Conservation (phyloP, 92 coral and sea anemone species). For the Meandrina meandrites region DNA sequence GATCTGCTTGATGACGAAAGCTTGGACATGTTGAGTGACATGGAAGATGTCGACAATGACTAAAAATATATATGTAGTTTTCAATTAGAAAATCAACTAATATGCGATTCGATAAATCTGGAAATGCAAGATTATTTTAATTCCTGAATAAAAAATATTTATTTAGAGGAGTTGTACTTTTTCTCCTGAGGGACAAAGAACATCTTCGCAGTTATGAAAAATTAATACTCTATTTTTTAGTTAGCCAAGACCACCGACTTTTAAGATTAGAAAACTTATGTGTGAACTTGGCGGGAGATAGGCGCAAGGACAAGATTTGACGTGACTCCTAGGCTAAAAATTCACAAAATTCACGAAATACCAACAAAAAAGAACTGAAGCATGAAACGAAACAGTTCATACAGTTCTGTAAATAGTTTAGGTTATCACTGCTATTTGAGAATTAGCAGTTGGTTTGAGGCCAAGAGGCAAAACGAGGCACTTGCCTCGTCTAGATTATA, state of each 20-base stretch:
- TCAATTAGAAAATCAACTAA: neutral
- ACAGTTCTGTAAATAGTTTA: too few species aligned
- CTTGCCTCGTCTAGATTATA: too few species aligned
- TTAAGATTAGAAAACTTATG: too few species aligned
- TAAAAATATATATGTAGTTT: neutral
- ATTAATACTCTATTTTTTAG: too few species aligned
- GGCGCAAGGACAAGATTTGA: too few species aligned
- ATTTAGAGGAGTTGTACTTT: neutral
- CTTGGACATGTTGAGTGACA: constrained; percentile 64
- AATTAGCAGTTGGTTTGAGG: too few species aligned
- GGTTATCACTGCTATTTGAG: too few species aligned
- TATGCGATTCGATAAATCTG: neutral
- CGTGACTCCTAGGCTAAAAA: too few species aligned
- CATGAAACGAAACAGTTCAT: neutral
- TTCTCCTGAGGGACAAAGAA: neutral
- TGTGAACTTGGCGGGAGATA: too few species aligned
- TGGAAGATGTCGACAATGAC: constrained; percentile 67
- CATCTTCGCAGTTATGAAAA: too few species aligned
- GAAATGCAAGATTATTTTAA: neutral
- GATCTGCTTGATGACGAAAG: constrained; percentile 64
- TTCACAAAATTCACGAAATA: neutral
- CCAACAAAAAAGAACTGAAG: neutral
- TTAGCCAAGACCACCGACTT: too few species aligned
- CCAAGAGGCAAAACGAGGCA: too few species aligned
- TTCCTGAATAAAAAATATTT: neutral